Base-by-base conservation (phyloP, 2,797 vertebrate species). In the Acipenser ruthenus region DNA sequence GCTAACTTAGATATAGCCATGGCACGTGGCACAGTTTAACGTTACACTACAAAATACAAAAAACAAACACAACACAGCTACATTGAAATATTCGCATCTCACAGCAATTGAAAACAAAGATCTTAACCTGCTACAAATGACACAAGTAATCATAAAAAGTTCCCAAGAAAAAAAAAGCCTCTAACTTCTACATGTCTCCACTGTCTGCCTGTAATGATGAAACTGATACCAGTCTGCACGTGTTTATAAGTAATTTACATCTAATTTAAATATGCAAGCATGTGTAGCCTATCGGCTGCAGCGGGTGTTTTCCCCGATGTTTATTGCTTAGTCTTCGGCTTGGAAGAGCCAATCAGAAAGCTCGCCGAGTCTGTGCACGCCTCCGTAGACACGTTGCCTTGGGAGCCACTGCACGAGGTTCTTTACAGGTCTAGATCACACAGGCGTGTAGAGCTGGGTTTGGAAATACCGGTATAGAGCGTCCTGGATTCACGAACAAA, bases 201-300 rank as follows among this genome's bases (percentile, higher is more conserved):
- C 23, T 37, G 23, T 37, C 23, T 37, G 51, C 8, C 84, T 81
- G 82, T 78, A 77, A 82, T 82, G 83, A 74, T 82, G 82, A 86
- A 87, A 88, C 75, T 73, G 86, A 88, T 84, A 88, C 86, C 79
- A 87, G 86, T 89, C 87, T 91, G 84, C 89, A 90, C 89, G 89
- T 91, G 89, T 82, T 87, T 84, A 79, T 80, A 37, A 37, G 73
- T 75, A 72, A 87, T 91, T 89, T 89, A 70, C 88, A 89, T 90
- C 15, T 73, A 6, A 77, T 90, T 87, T 88, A 75, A 83, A 86
- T 90, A 88, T 88, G 80, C 74, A 85, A 84, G 80, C 72, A 11
- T 50, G 23, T 51, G 75, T 73, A 77, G 76, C 88, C 89, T 83
- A 91, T 90, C 72, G 74, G 76, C 8, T 66, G 65, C 15, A 23